Base-by-base conservation (phyloP, 2,888 invertebrate species). In the Alloplasta piceator region DNA sequence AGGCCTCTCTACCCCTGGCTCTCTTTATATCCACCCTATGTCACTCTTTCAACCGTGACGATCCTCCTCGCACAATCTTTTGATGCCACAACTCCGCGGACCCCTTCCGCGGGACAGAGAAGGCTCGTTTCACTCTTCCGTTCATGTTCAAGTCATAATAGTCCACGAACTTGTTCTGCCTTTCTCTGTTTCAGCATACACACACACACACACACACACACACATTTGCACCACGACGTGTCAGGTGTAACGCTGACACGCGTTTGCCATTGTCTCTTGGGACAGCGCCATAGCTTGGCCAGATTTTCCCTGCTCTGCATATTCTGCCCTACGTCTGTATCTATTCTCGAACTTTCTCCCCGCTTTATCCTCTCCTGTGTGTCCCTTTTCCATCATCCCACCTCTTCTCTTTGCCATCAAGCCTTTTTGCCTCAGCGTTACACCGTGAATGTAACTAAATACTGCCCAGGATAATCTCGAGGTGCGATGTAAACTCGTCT, bases 231-330 rank as follows among this genome's bases (percentile, higher is more conserved):
- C n/a, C n/a, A n/a, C n/a, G n/a, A n/a, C n/a, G n/a, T n/a, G 74
- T 75, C 70, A 36, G 36, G 78, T 26, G 64, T 78, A 26, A 72
- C 70, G 60, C 36, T 63, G 74, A 79, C 73, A 50, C 52, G 70
- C 26, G 64, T 41, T 43, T 46, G 46, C 71, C 77, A 79, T 77
- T 66, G 71, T 58, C 71, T 26, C 74, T 26, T 26, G 26, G 26
- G 26, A 26, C 26, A 26, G 26, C 26, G 26, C 26, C 26, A 3
- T 26, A 26, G 3, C 26, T 26, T 26, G 26, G 1, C 26, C 26
- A 26, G 26, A 26, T 26, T 26, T 26, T 26, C 26, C 26, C 26
- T 3, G 26, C 26, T 26, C 26, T 26, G 26, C 26, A 26, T 26
- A 26, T 26, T 26, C 3, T 26, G 26, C 26, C 26, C 26, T 26